Base-by-base conservation (phyloP, 2,113 vertebrate species). In the Colius striatus region DNA sequence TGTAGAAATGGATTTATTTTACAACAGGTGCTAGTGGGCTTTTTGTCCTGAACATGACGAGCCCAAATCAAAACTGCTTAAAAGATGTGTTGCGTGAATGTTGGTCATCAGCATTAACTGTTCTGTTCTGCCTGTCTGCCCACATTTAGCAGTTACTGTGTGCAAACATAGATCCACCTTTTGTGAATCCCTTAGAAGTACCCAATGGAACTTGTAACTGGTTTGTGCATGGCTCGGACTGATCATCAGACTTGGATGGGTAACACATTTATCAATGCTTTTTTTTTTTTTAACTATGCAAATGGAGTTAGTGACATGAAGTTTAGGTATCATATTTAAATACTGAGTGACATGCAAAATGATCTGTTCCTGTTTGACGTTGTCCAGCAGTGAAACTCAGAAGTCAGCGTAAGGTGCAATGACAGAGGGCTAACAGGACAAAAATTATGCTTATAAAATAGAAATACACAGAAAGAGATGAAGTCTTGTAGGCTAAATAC, bases 171-270 rank as follows among this genome's bases (percentile, higher is more conserved):
- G 23, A 50, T 63, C 22, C 3, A 10, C 21, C 5, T 71, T 60
- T 41, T 67, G 10, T 43, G 61, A 47, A 20, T 70, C 60, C 84
- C 2, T 1, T 32, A 53, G 26, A 57, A 36, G 16, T 48, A 72
- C 14, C 8, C 0, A 0, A 0, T 70, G 16, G 45, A 68, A 29
- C 16, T 72, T 15, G 27, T 27, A 17, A 14, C 26, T 65, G 38
- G 21, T 76, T 65, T 85, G 14, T 79, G 13, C 38, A n/a, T 36
- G 14, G 10, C 67, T 91, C 6, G 1, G 29, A 9, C 68, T 65
- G 34, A 30, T 82, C 34, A 23, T 47, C 53, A 58, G 66, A 20
- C 38, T 75, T 75, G 71, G 7, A 60, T 47, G 53, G 23, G 10
- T 50, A 72, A 32, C 45, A 27, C 15, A 13, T 38, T 70, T 47